Evolutionary conservation across 1,140 invertebrate genomes (phyloP).

Genomic region (Prorops nasuta): DNA sequence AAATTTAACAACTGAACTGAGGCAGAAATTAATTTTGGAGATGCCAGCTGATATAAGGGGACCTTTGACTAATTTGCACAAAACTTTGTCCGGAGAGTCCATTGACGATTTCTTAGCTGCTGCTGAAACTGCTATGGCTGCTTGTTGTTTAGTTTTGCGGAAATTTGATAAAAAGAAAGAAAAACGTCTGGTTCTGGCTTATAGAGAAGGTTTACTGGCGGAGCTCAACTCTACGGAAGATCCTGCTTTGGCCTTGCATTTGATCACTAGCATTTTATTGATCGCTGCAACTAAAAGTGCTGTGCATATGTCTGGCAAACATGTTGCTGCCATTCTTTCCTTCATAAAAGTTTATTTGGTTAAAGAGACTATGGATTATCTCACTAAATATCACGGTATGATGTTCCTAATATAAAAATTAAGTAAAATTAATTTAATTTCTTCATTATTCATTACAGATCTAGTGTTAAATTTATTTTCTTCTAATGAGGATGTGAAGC

Average conservation of each 20-base stretch:
- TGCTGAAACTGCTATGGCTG: conserved; percentile 66
- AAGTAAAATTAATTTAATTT: conserved; percentile 48
- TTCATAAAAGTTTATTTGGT: not conserved
- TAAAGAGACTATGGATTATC: not conserved
- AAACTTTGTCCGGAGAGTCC: conserved; percentile 58
- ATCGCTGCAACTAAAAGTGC: not conserved
- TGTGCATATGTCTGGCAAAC: not conserved
- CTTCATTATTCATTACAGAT: not conserved
- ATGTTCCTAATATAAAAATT: not conserved
- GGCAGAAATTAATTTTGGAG: conserved; percentile 63
- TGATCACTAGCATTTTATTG: not conserved
- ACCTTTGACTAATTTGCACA: conserved; percentile 61
- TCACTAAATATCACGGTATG: not conserved
- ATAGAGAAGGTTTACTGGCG: conserved; percentile 71
- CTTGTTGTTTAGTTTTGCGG: conserved; percentile 76
- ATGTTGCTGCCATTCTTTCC: not conserved
- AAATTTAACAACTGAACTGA: not conserved
- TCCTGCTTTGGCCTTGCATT: not conserved
- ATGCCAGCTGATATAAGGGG: conserved; percentile 62
- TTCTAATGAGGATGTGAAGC: not conserved
- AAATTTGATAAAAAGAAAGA: conserved; percentile 83
- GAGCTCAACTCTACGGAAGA: conserved; percentile 43
- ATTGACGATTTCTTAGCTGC: conserved; percentile 71
- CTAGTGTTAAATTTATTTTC: not conserved
- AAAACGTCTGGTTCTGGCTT: conserved; percentile 66